These are phyloP conservation scores for Nothura maculosa DNA, from an alignment of 2,797 vertebrate genomes.

Conservation along the genomic window DNA sequence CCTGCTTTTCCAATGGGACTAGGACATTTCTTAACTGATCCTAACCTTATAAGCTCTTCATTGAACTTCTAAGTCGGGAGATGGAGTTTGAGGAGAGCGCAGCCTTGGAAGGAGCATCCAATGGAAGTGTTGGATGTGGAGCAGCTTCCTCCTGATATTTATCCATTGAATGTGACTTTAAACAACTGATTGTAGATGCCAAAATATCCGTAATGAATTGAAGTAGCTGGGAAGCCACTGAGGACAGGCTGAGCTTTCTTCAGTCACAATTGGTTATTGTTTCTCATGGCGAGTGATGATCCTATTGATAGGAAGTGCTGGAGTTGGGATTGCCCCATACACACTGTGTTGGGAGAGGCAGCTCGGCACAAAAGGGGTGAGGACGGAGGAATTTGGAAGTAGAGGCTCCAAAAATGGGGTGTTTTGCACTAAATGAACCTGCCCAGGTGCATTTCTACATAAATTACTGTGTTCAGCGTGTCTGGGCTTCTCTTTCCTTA, in stretches of 20 bases:
- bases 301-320: too few relatives aligned
- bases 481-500: not conserved
- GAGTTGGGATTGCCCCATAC: not conserved
- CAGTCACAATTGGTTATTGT: not conserved
- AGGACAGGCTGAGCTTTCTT: not conserved
- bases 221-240: not conserved
- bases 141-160: not conserved
- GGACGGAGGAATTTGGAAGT: not conserved
- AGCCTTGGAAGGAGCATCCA: not conserved
- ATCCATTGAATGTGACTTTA: not conserved
- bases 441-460: conserved; percentile 16
- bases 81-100: not conserved
- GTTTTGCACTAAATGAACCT: not conserved
- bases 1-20: not conserved
- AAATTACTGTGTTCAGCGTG: not conserved
- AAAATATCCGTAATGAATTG: not conserved
- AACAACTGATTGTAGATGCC: not conserved
- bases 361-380: rapidly evolving
- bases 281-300: not conserved
- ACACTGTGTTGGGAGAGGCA: not conserved
- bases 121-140: not conserved
- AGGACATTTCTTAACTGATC: not conserved
- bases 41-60: not conserved
- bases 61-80: not conserved
- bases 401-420: not conserved